Base-by-base conservation (phyloP, 1,140 invertebrate genomes). In the Piezodorus guildinii region DNA sequence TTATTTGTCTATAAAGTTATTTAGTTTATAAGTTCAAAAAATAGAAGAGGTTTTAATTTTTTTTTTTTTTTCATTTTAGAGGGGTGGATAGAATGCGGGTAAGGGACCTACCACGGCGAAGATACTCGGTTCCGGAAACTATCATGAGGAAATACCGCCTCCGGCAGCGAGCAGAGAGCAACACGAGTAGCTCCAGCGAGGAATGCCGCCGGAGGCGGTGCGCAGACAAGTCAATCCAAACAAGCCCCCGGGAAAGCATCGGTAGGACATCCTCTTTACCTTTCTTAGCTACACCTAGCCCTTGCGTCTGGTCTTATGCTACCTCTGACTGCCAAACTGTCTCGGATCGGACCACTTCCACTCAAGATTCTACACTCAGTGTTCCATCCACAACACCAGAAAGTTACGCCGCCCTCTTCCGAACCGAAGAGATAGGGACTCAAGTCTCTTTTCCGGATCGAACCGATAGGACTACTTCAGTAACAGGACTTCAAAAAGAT, bases 71-170 rank as follows among this genome's bases (percentile, higher is more conserved):
- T 39, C n/a, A 10, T 39, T 39, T 39, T 10, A 39, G 34, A 39
- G 52, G 52, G 14, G 15, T 19, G 52, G 23, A 25, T 23, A 56
- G 52, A 15, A 56, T 56, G 52, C 25, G 52, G 52, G 19, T 56
- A 23, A 16, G 43, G 62, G 67, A 65, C 1, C 65, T 70, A 39
- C 69, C 67, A 25, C 64, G 63, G 39, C 63, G 70, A 63, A 43
- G 70, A 39, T 71, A 69, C 59, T 71, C 70, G 14, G 66, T 71
- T 59, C 70, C 70, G 17, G 70, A 71, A 61, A 66, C 67, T n/a
- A 68, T 71, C 14, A 71, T 71, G 70, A 60, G 70, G 30, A 68
- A 68, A 27, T 71, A 70, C 51, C 62, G 67, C n/a, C 64, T 71
- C 64, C 30, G 58, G 30, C 58, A 44, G 58, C n/a, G 58, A 60